A percentile compares a stretch with the other conserved stretches of the same genome.
Evolutionary conservation across 2,888 invertebrate species (phyloP).

Genomic region (Ochlodes sylvanus): DNA sequence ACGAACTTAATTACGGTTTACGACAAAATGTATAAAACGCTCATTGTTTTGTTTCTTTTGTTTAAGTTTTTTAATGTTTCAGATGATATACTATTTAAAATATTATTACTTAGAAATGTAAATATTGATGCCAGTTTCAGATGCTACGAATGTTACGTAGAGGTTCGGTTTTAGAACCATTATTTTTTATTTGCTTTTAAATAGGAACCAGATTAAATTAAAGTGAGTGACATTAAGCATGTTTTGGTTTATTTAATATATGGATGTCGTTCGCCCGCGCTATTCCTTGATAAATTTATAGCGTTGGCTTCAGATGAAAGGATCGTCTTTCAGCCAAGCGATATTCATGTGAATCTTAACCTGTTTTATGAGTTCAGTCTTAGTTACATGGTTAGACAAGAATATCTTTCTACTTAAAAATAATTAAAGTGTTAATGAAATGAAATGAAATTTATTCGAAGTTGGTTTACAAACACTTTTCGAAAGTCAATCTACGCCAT

Average conservation of each 20-base stretch:
- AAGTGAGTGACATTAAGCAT: background rate
- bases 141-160: too few relatives aligned
- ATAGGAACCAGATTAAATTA: background rate
- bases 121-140: too few relatives aligned
- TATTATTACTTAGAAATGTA: too few relatives aligned
- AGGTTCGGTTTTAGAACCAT: too few relatives aligned
- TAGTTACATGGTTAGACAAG: background rate
- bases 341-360: conserved; percentile 22
- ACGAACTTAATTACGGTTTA: too few relatives aligned
- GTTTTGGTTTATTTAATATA: conserved; percentile 22
- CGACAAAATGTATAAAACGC: too few relatives aligned
- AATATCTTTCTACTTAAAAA: background rate
- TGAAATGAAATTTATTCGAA: too few relatives aligned
- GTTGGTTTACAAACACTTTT: too few relatives aligned
- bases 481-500: too few relatives aligned
- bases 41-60: too few relatives aligned
- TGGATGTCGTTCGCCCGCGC: background rate
- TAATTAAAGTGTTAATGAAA: conserved; percentile 1
- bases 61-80: too few relatives aligned
- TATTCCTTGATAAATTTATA: conserved; percentile 5
- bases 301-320: conserved; percentile 20
- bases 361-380: background rate
- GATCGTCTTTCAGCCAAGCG: conserved; percentile 15
- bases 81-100: too few relatives aligned
- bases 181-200: background rate